Conservation (phyloP, 2,797 vertebrate genomes). For the Sebastes diploproa region DNA sequence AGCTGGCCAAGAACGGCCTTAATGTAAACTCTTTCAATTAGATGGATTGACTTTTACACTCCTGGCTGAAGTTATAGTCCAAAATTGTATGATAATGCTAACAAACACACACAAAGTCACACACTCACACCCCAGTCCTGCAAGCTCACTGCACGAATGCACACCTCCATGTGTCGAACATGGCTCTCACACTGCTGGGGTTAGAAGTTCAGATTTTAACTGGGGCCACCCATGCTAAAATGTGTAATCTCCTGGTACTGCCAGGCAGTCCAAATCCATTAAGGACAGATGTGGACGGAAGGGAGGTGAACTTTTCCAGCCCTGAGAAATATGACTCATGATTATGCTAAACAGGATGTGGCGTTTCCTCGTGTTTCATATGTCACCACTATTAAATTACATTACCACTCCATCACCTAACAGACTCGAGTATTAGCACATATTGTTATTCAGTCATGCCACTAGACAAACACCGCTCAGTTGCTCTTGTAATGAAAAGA, state of each 20-base stretch:
- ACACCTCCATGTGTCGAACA: slow-evolving; percentile 9
- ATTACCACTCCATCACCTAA: not conserved
- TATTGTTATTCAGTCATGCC: not conserved
- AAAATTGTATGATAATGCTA: not conserved
- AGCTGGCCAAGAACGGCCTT: not conserved
- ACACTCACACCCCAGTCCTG: not conserved
- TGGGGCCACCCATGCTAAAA: slow-evolving; percentile 56
- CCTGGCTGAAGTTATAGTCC: not conserved
- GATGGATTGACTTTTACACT: not conserved
- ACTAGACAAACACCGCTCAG: not conserved
- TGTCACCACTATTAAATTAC: slow-evolving; percentile 8
- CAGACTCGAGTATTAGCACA: slow-evolving; percentile 10
- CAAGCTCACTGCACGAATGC: not conserved
- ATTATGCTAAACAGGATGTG: slow-evolving; percentile 45
- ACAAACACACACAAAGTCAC: not conserved
- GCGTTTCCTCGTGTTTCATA: slow-evolving; percentile 13
- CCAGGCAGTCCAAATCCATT: slow-evolving; percentile 44
- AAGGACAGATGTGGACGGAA: slow-evolving; percentile 46
- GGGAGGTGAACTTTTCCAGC: slow-evolving; percentile 22
- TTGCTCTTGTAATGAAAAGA: slow-evolving; percentile 24
- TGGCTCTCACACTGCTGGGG: slow-evolving; percentile 29
- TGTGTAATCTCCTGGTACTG: slow-evolving; percentile 32
- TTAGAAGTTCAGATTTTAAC: slow-evolving; percentile 62
- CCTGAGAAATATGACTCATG: slow-evolving; percentile 33
- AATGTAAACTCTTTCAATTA: not conserved